A percentile compares a stretch with the other conserved stretches of the same genome.
Evolutionary conservation across 2,797 vertebrate species (phyloP).

Genomic region (Antrozous pallidus): DNA sequence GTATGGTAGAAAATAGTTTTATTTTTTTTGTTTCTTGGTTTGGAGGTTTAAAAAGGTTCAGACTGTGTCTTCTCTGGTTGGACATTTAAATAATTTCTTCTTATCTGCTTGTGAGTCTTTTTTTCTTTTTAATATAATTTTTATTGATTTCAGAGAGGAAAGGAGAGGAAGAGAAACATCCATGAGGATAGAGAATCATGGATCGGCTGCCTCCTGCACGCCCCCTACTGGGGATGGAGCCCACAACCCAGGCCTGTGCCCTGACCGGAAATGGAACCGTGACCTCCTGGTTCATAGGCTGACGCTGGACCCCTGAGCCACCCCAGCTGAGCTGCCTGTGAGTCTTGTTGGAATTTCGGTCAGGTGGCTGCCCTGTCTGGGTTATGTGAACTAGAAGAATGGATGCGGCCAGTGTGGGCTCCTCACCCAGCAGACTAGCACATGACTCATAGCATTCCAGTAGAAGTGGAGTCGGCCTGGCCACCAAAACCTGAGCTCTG

Average conservation of each 20-base stretch:
- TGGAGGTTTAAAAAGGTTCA: conserved; percentile 3
- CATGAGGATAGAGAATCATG: too few relatives aligned
- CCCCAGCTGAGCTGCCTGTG: not conserved
- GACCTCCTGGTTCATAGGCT: too few relatives aligned
- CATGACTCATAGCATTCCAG: conserved; percentile 60
- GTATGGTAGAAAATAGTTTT: not conserved
- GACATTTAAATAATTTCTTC: not conserved
- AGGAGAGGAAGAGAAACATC: too few relatives aligned
- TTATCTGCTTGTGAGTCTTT: not conserved
- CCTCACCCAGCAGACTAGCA: not conserved
- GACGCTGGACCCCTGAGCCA: too few relatives aligned
- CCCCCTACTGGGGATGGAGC: too few relatives aligned
- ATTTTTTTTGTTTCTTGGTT: not conserved
- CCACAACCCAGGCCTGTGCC: too few relatives aligned
- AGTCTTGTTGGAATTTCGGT: not conserved
- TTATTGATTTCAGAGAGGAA: too few relatives aligned
- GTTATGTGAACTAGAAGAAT: not conserved
- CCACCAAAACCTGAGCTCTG: conserved; percentile 45
- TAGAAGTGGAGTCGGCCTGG: not conserved
- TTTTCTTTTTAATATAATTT: too few relatives aligned
- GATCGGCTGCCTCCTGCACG: too few relatives aligned
- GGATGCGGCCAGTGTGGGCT: not conserved
- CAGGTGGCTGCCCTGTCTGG: not conserved
- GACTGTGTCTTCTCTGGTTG: conserved; percentile 18
- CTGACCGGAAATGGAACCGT: too few relatives aligned